Evolutionary conservation across 2,797 vertebrate genomes (phyloP).

Genomic region (Myotis daubentonii): DNA sequence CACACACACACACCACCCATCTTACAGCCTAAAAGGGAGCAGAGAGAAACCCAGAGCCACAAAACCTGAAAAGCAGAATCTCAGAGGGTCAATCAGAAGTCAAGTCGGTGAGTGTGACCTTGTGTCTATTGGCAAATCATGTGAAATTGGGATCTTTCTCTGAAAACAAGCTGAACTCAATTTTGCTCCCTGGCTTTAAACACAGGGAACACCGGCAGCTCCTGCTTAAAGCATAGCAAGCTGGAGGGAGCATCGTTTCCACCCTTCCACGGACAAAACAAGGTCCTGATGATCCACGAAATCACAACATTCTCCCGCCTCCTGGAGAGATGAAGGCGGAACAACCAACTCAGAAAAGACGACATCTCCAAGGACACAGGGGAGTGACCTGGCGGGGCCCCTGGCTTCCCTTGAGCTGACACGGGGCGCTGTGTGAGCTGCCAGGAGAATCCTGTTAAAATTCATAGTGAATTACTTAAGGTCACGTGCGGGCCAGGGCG

Average conservation of each 20-base stretch:
- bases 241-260: neutral
- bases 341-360: too few relatives aligned
- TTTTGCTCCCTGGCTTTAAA: neutral
- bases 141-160: neutral
- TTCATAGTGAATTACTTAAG: neutral
- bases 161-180: neutral
- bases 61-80: neutral
- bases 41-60: neutral
- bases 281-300: neutral
- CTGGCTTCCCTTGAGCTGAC: neutral
- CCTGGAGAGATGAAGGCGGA: too few relatives aligned
- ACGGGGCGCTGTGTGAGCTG: rapidly evolving
- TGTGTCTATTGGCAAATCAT: neutral
- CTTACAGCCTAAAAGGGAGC: neutral
- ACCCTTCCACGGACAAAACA: neutral
- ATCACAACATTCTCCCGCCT: neutral
- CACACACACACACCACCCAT: too few relatives aligned
- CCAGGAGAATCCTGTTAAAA: neutral
- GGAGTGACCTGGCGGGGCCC: neutral
- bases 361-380: neutral
- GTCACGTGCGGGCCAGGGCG: too few relatives aligned
- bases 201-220: neutral
- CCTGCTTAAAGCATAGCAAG: neutral
- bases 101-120: neutral
- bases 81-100: neutral